Conservation (phyloP, 2,113 vertebrate species). For the Mirounga angustirostris region DNA sequence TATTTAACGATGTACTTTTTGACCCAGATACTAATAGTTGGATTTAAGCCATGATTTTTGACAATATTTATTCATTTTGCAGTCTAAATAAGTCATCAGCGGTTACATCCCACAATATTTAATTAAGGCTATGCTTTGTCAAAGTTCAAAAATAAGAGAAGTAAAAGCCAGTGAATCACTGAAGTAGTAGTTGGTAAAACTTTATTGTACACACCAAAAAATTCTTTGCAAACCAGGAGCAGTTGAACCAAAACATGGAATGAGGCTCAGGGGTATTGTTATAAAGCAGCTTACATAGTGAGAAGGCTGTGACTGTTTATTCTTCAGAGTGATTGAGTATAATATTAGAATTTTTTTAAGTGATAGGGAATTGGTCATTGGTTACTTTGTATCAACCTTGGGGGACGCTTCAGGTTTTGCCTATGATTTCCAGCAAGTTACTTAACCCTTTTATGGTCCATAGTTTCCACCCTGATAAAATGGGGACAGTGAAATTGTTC, state of each 20-base stretch:
- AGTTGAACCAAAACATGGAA: background rate
- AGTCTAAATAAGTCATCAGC: background rate
- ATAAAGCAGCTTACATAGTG: background rate
- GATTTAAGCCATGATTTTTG: constrained; percentile 9
- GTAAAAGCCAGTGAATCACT: background rate
- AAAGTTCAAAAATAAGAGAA: background rate
- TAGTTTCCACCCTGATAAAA: background rate
- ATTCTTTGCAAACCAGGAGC: background rate
- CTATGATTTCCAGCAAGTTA: background rate
- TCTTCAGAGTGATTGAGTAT: background rate
- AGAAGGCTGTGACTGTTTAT: background rate
- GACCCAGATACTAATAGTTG: background rate
- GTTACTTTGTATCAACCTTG: background rate
- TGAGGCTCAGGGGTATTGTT: background rate
- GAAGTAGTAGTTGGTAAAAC: background rate
- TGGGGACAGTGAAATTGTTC: background rate
- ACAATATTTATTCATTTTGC: background rate
- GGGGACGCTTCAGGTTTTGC: background rate
- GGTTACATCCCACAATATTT: background rate
- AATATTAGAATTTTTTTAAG: background rate
- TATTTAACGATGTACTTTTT: background rate
- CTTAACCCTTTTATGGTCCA: background rate
- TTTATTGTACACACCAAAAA: background rate
- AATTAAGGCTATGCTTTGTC: background rate
- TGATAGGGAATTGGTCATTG: background rate